Base-by-base conservation (phyloP, 2,113 vertebrate species). In the Caracal caracal region DNA sequence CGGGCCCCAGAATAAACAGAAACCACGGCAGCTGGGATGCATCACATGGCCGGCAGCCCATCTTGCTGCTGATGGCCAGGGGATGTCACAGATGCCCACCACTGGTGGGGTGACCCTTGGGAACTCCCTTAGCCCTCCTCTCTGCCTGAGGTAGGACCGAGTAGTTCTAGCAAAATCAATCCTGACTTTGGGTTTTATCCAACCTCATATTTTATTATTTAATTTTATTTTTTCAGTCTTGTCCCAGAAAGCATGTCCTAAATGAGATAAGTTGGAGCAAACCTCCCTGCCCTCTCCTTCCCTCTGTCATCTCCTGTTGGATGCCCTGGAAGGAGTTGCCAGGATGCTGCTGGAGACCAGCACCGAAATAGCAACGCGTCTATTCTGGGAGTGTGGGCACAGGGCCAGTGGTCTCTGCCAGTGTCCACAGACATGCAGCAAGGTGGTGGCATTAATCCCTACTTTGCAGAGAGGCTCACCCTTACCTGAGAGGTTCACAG, bases 21-120 rank as follows among this genome's bases (percentile, higher is more conserved):
- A 89, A 92, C 88, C 94, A 81, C 93, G 93, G 95, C 63, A 94
- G 87, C 88, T 0, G 0, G 33, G 17, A 79, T 28, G 35, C 11
- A 3, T 95, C 95, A 92, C 15, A 10, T 86, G 95, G 26, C 49
- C 0, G 3, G n/a, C 71, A 85, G 49, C 87, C 59, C 65, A 5
- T 15, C 65, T 65, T 1, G 2, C 43, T 4, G 43, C n/a, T 0
- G 40, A 84, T 2, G 47, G 59, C 81, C 19, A 6, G 59, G 51
- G 16, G 53, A 33, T 33, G 33, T 26, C 70, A 8, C 22, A 24
- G 51, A 37, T 17, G 20, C 5, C 37, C n/a, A 20, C 43, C 4
- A 3, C 26, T 1, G 19, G 70, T n/a, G 15, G 40, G 33, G 24
- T 12, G 56, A 71, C 22, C 51, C 35, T 5, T 0, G 0, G 73